Evolutionary conservation across 92 coral and sea anemone genomes (phyloP), one percentile per base, ranked within the genome.

Genomic region (Ricordea florida): DNA sequence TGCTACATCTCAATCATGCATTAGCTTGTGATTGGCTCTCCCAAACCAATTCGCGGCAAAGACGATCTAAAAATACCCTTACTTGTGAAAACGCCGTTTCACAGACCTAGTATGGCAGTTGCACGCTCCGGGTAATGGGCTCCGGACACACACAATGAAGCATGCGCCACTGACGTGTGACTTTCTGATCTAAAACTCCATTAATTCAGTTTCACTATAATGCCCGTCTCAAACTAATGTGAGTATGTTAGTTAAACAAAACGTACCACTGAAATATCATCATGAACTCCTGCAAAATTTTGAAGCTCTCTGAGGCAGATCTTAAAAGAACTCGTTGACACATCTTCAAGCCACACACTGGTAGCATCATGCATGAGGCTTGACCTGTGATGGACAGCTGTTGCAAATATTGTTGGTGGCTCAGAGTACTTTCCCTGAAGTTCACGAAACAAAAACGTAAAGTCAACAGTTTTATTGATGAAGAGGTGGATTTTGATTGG

Each of bases 221-320:
- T 40, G 46, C 6, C 2, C 11, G 46, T 11, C n/a, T 40, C 46
- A 40, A 2, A 40, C 46, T 40, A 11, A 2, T 2, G 7, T 14
- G 46, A 3, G n/a, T 11, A 2, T 11, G 6, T 5, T 40, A 3
- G 16, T 0, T 40, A 11, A 2, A 40, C 7, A 40, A 18, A 23
- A 52, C 35, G 0, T 31, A 59, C 66, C 66, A 59, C 66, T 33
- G 66, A 59, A 8, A 59, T 59, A 14, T 59, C 66, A 10, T 59
- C 66, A 59, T 59, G 66, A 32, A 32, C 66, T 18, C 66, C 66
- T 16, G 42, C 66, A 23, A 59, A 59, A 42, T 36, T 58, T 21
- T 58, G 66, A 65, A 51, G 58, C 33, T 51, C 58, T 34, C 58
- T 7, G 4, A 52, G 59, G 16, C 59, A 52, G 26, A 52, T 52